Percentiles rank a stretch among this genome's conserved stretches.
Evolutionary conservation across 2,888 invertebrate genomes (phyloP).

Genomic region (Caenorhabditis macrosperma): DNA sequence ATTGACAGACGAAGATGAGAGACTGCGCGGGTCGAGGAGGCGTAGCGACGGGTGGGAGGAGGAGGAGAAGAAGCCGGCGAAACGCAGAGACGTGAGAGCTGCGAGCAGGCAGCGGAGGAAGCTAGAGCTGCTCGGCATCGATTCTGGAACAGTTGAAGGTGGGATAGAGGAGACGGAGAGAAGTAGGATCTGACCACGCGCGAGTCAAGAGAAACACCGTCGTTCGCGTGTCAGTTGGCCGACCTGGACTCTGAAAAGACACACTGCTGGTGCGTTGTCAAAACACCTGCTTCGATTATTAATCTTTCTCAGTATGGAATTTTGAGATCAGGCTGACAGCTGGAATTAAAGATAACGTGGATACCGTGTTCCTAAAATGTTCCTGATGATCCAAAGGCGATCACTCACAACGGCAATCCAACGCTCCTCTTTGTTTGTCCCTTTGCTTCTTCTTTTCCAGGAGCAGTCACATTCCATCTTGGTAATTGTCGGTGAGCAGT

Average conservation of each 20-base stretch:
- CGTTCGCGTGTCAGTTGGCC: not conserved
- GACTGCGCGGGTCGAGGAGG: conserved; percentile 25
- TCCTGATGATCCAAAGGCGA: too few species aligned
- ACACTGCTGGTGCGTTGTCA: too few species aligned
- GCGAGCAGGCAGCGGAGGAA: conserved; percentile 6
- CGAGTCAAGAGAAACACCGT: conserved; percentile 1
- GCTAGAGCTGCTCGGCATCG: conserved; percentile 43
- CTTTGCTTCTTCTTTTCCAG: not conserved
- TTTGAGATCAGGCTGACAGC: too few species aligned
- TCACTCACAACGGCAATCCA: too few species aligned
- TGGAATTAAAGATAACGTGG: too few species aligned
- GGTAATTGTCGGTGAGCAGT: conserved; percentile 52
- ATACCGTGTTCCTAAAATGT: too few species aligned
- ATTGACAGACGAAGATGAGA: conserved; percentile 40
- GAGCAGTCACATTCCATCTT: conserved; percentile 17
- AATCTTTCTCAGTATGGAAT: too few species aligned
- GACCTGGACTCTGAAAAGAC: too few species aligned
- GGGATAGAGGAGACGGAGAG: conserved; percentile 33
- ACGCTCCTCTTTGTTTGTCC: too few species aligned
- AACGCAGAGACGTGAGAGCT: conserved; percentile 22
- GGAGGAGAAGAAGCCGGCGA: conserved; percentile 8
- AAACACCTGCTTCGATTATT: too few species aligned
- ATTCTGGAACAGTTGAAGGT: conserved; percentile 48
- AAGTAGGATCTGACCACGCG: conserved; percentile 8
- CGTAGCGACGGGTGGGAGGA: conserved; percentile 1